Base-by-base conservation (phyloP, 2,888 invertebrate species). In the Acrobasis repandana region DNA sequence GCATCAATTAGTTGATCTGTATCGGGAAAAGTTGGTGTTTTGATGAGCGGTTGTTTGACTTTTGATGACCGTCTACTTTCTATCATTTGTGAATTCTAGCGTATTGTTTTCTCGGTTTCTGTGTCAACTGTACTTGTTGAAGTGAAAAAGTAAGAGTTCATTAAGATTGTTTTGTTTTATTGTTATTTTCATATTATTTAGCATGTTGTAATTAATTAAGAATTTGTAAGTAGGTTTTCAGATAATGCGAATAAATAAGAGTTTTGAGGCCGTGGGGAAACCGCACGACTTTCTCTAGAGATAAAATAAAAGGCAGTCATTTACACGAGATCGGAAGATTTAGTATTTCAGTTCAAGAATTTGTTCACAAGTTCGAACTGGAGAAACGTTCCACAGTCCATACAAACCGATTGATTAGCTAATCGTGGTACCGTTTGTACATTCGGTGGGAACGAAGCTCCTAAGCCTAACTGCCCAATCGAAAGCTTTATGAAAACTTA, bases 1-100 rank as follows among this genome's bases (percentile, higher is more conserved):
- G 80, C 80, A 77, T 79, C 79, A 85, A 83, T 86, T 85, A 83
- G 77, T 69, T 74, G 82, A 82, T 82, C 74, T 70, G 70, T 76
- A 79, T 83, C 80, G 73, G 69, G 58, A 65, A 64, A 63, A 65
- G 65, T 64, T 69, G 67, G 68, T 64, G 67, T 67, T 67, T 70
- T 75, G 74, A 75, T 74, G 68, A 72, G 68, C 65, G 69, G 70
- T 67, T 70, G 65, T 68, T 72, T 65, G 66, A 69, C 60, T 75
- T 73, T 72, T 74, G 60, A 52, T 64, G 64, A 62, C 56, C 61
- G 63, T 69, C 69, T 66, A 67, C 75, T 80, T 76, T 74, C 73
- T 75, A 73, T 69, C 66, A 68, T 74, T 74, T 74, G 74, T 75
- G 76, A 76, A 75, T 75, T 74, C 70, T 68, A 63, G 69, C 54